Evolutionary conservation across 2,113 vertebrate genomes (phyloP).

Genomic region (Recurvirostra avosetta): DNA sequence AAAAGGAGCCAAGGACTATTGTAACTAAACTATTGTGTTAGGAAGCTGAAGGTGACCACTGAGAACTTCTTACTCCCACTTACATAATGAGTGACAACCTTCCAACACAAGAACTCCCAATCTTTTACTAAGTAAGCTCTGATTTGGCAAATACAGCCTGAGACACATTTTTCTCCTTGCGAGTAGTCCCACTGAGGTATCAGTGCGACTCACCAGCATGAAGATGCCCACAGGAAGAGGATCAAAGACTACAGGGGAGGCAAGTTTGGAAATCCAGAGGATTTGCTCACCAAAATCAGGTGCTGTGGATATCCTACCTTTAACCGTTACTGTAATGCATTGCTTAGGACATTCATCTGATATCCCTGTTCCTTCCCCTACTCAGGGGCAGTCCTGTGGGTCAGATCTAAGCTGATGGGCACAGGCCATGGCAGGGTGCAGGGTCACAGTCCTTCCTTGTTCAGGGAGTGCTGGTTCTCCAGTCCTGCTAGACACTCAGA

Average conservation of each 20-base stretch:
- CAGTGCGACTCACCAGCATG: not conserved
- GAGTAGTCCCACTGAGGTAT: not conserved
- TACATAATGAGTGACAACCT: not conserved
- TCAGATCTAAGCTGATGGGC: not conserved
- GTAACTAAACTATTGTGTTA: not conserved
- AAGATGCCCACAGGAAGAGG: not conserved
- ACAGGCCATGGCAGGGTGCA: not conserved
- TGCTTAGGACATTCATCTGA: not conserved
- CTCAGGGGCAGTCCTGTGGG: not conserved
- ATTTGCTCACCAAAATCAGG: not conserved
- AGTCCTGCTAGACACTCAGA: not conserved
- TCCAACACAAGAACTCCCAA: not conserved
- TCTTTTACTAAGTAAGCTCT: not conserved
- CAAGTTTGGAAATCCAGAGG: not conserved
- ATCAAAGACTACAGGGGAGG: not conserved
- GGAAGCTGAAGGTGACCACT: not conserved
- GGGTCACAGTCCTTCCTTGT: not conserved
- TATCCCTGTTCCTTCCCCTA: not conserved
- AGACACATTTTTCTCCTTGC: not conserved
- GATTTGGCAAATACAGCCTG: not conserved
- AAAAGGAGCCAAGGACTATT: not conserved
- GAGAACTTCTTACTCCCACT: not conserved
- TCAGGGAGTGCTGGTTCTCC: not conserved
- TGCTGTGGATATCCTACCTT: not conserved
- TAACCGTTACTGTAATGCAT: not conserved